A percentile compares a stretch with the other conserved stretches of the same genome.
Evolutionary conservation across 2,113 vertebrate genomes (phyloP).

Genomic region (Accipiter virgatus): DNA sequence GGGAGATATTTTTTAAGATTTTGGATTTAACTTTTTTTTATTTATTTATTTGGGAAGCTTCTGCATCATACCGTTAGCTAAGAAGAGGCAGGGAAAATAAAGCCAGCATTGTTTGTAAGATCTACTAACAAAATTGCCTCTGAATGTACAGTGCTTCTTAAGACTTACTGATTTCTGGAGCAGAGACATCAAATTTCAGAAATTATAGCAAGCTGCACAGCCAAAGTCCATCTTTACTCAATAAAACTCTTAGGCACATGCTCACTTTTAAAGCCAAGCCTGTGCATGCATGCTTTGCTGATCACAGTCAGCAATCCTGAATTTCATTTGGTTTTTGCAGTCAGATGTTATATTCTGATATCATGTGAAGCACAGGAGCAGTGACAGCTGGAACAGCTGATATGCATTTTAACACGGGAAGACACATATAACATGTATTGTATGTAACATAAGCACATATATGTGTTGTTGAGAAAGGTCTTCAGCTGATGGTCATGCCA

Average conservation of each 20-base stretch:
- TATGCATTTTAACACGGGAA: rapidly evolving
- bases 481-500: neutral
- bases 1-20: neutral
- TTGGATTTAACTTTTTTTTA: neutral
- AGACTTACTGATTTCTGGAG: neutral
- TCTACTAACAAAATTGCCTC: neutral
- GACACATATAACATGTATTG: no score
- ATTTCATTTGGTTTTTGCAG: neutral
- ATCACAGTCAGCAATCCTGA: neutral
- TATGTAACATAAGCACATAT: rapidly evolving
- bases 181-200: neutral
- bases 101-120: neutral
- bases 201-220: neutral
- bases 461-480: neutral
- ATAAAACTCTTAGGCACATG: neutral
- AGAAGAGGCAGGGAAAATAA: neutral
- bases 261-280: neutral
- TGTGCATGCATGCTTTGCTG: neutral
- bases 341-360: neutral
- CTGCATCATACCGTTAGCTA: neutral
- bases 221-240: neutral
- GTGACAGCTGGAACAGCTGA: neutral
- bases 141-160: neutral
- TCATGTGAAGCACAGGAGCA: neutral
- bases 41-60: neutral